These are phyloP conservation scores for Mustela lutreola DNA, from an alignment of 2,113 vertebrate genomes.

Conservation along the genomic window DNA sequence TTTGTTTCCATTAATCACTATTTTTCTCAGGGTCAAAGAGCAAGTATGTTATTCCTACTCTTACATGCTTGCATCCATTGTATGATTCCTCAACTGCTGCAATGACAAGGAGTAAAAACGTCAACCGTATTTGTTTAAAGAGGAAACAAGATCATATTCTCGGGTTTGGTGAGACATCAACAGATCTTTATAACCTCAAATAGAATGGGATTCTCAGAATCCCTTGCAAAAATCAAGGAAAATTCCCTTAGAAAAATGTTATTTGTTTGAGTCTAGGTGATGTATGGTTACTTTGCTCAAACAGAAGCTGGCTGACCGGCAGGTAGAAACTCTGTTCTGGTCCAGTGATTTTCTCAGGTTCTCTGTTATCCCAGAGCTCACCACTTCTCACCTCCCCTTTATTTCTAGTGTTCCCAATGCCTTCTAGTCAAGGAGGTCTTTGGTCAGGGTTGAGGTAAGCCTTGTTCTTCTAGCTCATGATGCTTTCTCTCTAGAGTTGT, in stretches of 20 bases:
- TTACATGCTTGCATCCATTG: background rate
- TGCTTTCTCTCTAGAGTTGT: background rate
- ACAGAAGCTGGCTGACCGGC: background rate
- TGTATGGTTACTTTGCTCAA: background rate
- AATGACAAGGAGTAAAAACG: background rate
- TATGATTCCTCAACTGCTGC: background rate
- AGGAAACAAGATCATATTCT: background rate
- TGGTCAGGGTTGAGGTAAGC: background rate
- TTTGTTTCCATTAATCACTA: background rate
- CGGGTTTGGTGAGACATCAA: background rate
- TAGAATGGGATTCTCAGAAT: background rate
- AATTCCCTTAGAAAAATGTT: background rate
- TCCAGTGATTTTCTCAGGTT: background rate
- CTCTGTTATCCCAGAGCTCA: background rate
- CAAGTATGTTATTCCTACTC: background rate
- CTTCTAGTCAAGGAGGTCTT: background rate
- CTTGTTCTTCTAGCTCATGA: background rate
- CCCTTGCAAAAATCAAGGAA: background rate
- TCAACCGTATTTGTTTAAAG: background rate
- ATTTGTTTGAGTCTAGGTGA: background rate
- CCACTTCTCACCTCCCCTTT: background rate
- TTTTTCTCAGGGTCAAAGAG: background rate
- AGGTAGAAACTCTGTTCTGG: background rate
- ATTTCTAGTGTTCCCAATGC: background rate
- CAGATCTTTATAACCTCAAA: background rate